A percentile compares a stretch with the other conserved stretches of the same genome.
Conservation (phyloP, 2,797 vertebrate genomes). For the Epinephelus awoara region DNA sequence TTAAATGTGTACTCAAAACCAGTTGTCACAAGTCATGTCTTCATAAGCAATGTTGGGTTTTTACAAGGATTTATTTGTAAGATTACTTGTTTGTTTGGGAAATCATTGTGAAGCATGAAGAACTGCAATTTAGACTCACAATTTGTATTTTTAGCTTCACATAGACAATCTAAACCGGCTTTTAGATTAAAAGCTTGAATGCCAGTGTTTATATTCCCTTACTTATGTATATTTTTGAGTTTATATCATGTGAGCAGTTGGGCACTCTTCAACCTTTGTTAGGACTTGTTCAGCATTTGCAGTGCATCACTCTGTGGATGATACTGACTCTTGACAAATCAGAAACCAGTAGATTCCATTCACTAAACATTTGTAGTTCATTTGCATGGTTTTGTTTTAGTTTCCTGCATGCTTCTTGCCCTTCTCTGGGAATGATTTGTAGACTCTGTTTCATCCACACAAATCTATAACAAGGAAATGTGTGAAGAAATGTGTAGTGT, state of each 20-base stretch:
- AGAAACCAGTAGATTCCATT: background rate
- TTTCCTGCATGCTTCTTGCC: conserved; percentile 54
- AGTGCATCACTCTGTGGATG: background rate
- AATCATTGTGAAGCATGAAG: background rate
- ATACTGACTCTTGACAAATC: conserved; percentile 7
- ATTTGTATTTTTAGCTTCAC: background rate
- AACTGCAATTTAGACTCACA: background rate
- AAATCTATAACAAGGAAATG: background rate
- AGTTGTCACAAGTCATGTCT: background rate
- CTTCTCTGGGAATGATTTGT: conserved; percentile 36
- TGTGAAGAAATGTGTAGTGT: background rate
- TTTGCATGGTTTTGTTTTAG: conserved; percentile 40
- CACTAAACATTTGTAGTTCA: background rate
- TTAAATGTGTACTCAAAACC: background rate
- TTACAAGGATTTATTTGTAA: too few species aligned
- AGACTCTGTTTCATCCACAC: background rate
- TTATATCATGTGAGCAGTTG: background rate
- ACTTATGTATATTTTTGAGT: background rate
- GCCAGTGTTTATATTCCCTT: background rate
- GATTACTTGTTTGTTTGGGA: too few species aligned
- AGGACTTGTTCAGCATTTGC: background rate
- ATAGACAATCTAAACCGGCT: background rate
- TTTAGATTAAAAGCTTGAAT: background rate
- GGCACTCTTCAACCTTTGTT: background rate
- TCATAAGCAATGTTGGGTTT: background rate